Percentiles rank a stretch among this genome's conserved stretches.
Conservation (phyloP, 2,797 vertebrate genomes). For the Ispidina lecontei region DNA sequence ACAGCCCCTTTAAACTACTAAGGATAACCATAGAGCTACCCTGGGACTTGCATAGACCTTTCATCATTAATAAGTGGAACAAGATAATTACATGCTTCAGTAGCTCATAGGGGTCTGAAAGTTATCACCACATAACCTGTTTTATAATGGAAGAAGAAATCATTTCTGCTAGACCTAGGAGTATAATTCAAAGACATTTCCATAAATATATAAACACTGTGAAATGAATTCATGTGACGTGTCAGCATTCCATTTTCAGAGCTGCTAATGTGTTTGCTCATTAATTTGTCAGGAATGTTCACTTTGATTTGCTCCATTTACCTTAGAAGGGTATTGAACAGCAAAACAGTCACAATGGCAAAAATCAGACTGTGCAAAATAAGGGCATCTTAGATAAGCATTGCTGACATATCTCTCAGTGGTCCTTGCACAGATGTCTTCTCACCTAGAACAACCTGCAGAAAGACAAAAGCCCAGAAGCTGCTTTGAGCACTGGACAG, state of each 20-base stretch:
- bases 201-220: conserved; percentile 60
- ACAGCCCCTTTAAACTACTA: conserved; percentile 17
- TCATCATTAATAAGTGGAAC: conserved; percentile 64
- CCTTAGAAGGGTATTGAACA: conserved; percentile 1
- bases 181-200: conserved; percentile 40
- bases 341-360: neutral
- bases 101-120: conserved; percentile 49
- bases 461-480: neutral
- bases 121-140: conserved; percentile 55
- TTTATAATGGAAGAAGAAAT: conserved; percentile 48
- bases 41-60: conserved; percentile 51
- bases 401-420: neutral
- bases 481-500: neutral
- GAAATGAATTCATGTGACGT: conserved; percentile 32
- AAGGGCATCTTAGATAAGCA: neutral
- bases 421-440: neutral
- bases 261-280: conserved; percentile 26
- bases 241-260: conserved; percentile 24
- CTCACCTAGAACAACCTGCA: neutral
- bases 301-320: conserved; percentile 51
- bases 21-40: neutral
- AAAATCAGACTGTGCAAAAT: neutral
- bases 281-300: conserved; percentile 52
- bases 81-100: conserved; percentile 64
- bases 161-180: conserved; percentile 3